phyloP scores from a whole-genome alignment of 2,888 invertebrate genomes.

The Caenorhabditis doughertyi region DNA sequence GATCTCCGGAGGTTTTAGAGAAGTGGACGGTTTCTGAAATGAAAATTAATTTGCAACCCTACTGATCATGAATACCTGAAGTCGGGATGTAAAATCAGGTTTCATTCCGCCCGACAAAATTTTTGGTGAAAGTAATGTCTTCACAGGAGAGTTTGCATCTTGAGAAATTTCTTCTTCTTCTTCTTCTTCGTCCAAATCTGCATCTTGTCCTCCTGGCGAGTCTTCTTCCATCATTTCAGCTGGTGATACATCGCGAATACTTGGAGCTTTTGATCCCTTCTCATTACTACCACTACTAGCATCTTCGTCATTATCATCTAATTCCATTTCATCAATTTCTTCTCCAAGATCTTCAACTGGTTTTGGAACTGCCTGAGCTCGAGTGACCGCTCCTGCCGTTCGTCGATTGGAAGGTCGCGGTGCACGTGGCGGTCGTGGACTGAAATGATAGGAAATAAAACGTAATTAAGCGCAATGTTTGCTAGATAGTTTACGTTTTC shows the following conservation, averaged over 20 bases:
- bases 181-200: conserved; percentile 25
- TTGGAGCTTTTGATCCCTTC: conserved; percentile 49
- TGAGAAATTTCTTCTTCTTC: conserved; percentile 1
- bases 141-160: conserved; percentile 14
- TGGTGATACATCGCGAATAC: conserved; percentile 31
- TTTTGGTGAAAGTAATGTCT: conserved; percentile 12
- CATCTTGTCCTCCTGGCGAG: conserved; percentile 42
- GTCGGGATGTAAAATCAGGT: conserved; percentile 14
- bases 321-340: conserved; percentile 27
- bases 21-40: conserved; percentile 23
- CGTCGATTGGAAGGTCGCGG: conserved; percentile 22
- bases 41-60: neutral
- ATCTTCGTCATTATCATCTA: conserved; percentile 35
- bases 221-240: conserved; percentile 31
- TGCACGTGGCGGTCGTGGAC: conserved; percentile 32
- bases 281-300: conserved; percentile 12
- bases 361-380: conserved; percentile 40
- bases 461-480: too few species aligned
- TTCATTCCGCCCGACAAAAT: conserved; percentile 8
- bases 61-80: neutral
- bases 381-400: conserved; percentile 44
- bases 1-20: neutral
- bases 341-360: conserved; percentile 34
- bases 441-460: conserved; percentile 2
- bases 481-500: conserved; percentile 33